phyloP scores from a whole-genome alignment of 2,888 invertebrate species.

The Mamestra brassicae region DNA sequence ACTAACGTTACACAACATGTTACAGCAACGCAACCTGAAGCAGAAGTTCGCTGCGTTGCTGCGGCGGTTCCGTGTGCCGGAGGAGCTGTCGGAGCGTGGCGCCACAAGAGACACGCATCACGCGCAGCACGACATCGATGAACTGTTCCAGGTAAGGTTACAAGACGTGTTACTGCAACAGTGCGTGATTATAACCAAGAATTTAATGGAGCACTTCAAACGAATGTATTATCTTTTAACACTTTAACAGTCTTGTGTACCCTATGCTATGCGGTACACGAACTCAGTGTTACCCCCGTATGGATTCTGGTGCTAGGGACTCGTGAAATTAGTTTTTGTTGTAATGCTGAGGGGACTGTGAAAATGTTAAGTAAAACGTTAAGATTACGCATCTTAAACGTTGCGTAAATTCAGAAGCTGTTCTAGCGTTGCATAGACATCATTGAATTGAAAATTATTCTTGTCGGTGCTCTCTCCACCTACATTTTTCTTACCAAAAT shows the following conservation, averaged over 20 bases:
- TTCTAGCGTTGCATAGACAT: no score
- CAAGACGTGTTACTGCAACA: constrained; percentile 18
- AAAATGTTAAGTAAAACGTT: no score
- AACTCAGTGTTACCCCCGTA: no score
- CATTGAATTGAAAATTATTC: background rate
- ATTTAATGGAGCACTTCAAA: no score
- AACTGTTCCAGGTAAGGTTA: constrained; percentile 92
- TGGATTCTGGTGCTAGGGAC: no score
- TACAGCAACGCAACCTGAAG: constrained; percentile 98
- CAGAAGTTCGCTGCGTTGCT: constrained; percentile 98
- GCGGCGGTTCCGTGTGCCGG: constrained; percentile 97
- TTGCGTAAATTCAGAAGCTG: no score
- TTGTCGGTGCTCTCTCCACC: background rate
- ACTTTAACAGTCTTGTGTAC: no score
- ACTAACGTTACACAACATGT: constrained; percentile 50
- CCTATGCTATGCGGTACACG: no score
- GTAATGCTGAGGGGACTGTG: no score
- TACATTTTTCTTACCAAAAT: background rate
- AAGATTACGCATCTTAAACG: no score
- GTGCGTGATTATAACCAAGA: background rate
- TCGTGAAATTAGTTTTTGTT: no score
- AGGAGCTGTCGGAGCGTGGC: constrained; percentile 94
- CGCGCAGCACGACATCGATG: constrained; percentile 97
- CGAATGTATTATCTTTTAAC: no score
- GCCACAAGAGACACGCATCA: constrained; percentile 92